Percentiles rank a stretch among this genome's conserved stretches.
Evolutionary conservation across 2,797 vertebrate genomes (phyloP).

Genomic region (Chiloscyllium punctatum): DNA sequence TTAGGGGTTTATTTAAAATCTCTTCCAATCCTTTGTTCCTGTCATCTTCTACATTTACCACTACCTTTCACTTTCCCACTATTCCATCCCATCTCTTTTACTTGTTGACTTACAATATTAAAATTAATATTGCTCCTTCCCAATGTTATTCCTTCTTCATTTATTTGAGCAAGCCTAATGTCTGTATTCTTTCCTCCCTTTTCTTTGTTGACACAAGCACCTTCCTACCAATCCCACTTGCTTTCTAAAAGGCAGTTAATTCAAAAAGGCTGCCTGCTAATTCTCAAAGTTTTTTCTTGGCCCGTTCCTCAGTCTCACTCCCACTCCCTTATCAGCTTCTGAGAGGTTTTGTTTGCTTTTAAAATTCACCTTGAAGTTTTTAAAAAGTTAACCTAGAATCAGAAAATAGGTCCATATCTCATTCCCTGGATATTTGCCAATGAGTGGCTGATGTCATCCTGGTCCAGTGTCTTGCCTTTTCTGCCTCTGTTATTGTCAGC

Average conservation of each 20-base stretch:
- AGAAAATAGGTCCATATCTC: neutral
- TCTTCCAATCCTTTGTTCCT: neutral
- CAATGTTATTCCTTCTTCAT: neutral
- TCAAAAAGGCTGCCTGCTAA: neutral
- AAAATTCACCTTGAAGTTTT: neutral
- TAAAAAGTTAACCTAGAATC: neutral
- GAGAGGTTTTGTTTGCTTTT: neutral
- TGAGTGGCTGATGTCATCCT: neutral
- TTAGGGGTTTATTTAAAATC: neutral
- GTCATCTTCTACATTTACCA: neutral
- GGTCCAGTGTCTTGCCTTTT: neutral
- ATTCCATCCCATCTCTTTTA: neutral
- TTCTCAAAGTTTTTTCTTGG: neutral
- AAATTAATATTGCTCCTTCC: neutral
- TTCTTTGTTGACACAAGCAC: neutral
- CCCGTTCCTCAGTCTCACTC: neutral
- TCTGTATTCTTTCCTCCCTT: neutral
- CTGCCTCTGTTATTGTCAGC: neutral
- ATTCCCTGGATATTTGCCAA: neutral
- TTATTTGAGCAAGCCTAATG: neutral
- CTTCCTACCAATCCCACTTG: neutral
- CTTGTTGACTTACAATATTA: neutral
- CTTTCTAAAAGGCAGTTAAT: neutral
- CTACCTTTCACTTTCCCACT: neutral
- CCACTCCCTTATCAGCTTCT: neutral